Conservation (phyloP, 2,113 vertebrate species). For the Nothobranchius kuhntae region DNA sequence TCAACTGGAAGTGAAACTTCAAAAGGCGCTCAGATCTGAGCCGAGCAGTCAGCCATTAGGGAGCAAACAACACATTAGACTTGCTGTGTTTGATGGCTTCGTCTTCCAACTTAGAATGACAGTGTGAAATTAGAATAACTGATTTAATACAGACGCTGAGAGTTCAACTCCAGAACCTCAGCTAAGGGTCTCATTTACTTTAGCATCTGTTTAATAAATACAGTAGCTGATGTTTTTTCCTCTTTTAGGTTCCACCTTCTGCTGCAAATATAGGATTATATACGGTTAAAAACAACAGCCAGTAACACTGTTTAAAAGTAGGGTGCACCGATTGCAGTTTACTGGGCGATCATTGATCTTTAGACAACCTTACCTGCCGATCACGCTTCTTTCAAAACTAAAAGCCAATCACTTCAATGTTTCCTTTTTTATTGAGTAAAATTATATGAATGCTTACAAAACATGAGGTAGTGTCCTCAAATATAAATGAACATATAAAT, state of each 20-base stretch:
- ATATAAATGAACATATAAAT: no score
- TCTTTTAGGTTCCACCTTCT: not conserved
- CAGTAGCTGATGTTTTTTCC: conserved; percentile 7
- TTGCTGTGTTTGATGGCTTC: conserved; percentile 45
- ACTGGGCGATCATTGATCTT: no score
- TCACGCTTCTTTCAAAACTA: no score
- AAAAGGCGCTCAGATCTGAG: conserved; percentile 47
- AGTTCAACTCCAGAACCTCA: conserved; percentile 49
- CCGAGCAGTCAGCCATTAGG: conserved; percentile 48
- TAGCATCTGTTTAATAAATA: not conserved
- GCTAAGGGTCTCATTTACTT: not conserved
- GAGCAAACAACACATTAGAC: conserved; percentile 56
- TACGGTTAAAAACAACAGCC: not conserved
- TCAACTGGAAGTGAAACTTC: conserved; percentile 51
- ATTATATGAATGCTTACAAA: no score
- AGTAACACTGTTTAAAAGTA: no score
- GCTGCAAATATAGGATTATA: not conserved
- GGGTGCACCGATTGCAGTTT: no score
- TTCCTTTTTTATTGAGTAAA: no score
- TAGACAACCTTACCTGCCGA: no score
- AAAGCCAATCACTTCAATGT: no score
- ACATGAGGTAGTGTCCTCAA: no score
- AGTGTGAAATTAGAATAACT: conserved; percentile 54
- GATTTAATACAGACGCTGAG: conserved; percentile 21
- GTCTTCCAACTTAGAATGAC: conserved; percentile 42